phyloP scores from a whole-genome alignment of 2,888 invertebrate species.

The Diadegma fenestrale region DNA sequence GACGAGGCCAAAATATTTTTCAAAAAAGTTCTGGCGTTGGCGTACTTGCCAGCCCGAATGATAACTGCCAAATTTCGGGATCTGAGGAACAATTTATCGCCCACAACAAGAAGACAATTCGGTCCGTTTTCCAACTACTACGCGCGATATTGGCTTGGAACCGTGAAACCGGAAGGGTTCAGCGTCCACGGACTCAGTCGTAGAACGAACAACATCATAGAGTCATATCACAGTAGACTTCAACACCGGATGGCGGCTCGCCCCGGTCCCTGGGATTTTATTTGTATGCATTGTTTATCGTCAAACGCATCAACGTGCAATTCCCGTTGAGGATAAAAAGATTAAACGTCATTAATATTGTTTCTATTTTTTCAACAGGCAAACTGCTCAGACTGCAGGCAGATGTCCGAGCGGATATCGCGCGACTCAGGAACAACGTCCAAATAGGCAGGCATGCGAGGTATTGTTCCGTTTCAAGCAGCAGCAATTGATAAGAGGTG shows the following conservation, averaged over 20 bases:
- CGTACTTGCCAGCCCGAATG: constrained; percentile 46
- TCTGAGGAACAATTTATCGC: not conserved
- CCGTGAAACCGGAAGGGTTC: constrained; percentile 22
- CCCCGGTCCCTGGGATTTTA: constrained; percentile 52
- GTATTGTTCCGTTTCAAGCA: constrained; percentile 42
- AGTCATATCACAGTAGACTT: constrained; percentile 47
- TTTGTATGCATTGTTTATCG: constrained; percentile 17
- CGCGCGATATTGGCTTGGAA: constrained; percentile 36
- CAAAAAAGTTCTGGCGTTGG: constrained; percentile 39
- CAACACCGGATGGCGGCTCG: constrained; percentile 27
- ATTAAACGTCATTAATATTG: not conserved
- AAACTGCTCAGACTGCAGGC: constrained; percentile 48
- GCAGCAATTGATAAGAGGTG: constrained; percentile 30
- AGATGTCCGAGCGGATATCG: constrained; percentile 20
- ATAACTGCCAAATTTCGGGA: constrained; percentile 6
- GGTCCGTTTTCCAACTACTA: not conserved
- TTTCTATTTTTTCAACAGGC: constrained; percentile 15
- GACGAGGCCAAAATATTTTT: constrained; percentile 11
- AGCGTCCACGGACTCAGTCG: constrained; percentile 38
- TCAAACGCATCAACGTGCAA: not conserved
- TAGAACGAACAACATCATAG: constrained; percentile 39
- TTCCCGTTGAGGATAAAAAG: not conserved
- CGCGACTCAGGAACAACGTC: constrained; percentile 14
- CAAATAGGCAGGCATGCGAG: constrained; percentile 45
- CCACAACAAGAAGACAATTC: not conserved